Evolutionary conservation across 2,888 invertebrate genomes (phyloP).

Genomic region (Gryllus longicercus): DNA sequence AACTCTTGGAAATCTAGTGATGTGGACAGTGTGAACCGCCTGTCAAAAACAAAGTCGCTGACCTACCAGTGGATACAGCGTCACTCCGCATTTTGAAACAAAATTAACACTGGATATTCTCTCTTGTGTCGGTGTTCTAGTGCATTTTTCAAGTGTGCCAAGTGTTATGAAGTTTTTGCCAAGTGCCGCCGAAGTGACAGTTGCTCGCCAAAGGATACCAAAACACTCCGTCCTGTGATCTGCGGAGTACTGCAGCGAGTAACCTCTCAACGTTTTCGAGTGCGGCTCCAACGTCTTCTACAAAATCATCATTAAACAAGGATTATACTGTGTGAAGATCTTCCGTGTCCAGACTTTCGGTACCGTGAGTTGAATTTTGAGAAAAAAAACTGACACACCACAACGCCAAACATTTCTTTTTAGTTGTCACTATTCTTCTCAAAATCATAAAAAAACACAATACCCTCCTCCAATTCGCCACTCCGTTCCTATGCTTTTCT

Average conservation of each 20-base stretch:
- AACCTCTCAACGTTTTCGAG: not conserved
- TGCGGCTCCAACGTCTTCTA: not conserved
- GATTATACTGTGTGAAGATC: constrained; percentile 10
- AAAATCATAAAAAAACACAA: not conserved
- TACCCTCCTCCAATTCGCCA: not conserved
- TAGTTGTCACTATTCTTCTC: not conserved
- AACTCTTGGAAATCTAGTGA: not conserved
- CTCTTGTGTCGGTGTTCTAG: not conserved
- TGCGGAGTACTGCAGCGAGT: not conserved
- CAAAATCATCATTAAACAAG: not conserved
- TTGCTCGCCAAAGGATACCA: not conserved
- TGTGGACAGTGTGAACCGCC: not conserved
- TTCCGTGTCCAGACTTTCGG: constrained; percentile 8
- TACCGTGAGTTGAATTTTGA: constrained; percentile 17
- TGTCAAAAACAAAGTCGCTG: too few relatives aligned
- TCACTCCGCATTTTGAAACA: not conserved
- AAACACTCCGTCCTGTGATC: constrained; percentile 1
- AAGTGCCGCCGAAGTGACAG: not conserved
- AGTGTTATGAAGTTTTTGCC: not conserved
- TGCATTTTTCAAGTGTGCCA: not conserved
- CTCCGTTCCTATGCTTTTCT: not conserved
- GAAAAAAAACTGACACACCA: constrained; percentile 12
- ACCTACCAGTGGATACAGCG: not conserved
- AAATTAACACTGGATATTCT: not conserved
- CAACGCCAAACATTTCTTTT: not conserved